A percentile compares a stretch with the other conserved stretches of the same genome.
These are phyloP conservation scores for Poliocrania exsul DNA, from an alignment of 2,797 vertebrate genomes.

Conservation along the genomic window DNA sequence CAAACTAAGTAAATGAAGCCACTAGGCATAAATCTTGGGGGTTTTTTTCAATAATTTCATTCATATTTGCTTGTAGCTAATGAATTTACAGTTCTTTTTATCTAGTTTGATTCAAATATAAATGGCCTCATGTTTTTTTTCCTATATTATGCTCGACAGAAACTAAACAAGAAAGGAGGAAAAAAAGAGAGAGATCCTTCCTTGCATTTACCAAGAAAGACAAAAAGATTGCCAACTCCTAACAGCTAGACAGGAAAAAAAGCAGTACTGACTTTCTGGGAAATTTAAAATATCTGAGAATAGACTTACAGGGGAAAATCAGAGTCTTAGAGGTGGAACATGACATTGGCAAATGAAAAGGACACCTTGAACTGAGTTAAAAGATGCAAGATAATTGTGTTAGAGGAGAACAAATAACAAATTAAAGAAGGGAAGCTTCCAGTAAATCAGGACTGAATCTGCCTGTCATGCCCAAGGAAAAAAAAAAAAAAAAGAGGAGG, in stretches of 20 bases:
- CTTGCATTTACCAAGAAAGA: background rate
- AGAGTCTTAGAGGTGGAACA: background rate
- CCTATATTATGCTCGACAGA: background rate
- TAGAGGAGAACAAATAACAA: background rate
- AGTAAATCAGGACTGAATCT: background rate
- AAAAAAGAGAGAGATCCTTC: background rate
- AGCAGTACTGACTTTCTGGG: background rate
- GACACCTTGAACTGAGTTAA: background rate
- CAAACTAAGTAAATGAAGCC: constrained; percentile 40
- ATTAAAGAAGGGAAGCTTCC: background rate
- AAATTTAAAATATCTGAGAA: background rate
- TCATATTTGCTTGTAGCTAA: background rate
- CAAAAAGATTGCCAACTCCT: background rate
- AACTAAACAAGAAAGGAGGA: background rate
- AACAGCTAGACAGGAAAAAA: background rate
- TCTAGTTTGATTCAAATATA: background rate
- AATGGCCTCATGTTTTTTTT: background rate
- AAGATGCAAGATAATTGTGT: background rate
- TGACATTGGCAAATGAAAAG: background rate
- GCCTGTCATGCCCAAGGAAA: background rate
- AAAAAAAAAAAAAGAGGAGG: background rate
- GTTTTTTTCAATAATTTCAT: background rate
- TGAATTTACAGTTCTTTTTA: background rate
- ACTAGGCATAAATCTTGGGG: background rate
- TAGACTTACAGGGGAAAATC: background rate